Evolutionary conservation across 1,140 invertebrate species (phyloP), one percentile per base, ranked within the genome.

Genomic region (Drosophila grimshawi): DNA sequence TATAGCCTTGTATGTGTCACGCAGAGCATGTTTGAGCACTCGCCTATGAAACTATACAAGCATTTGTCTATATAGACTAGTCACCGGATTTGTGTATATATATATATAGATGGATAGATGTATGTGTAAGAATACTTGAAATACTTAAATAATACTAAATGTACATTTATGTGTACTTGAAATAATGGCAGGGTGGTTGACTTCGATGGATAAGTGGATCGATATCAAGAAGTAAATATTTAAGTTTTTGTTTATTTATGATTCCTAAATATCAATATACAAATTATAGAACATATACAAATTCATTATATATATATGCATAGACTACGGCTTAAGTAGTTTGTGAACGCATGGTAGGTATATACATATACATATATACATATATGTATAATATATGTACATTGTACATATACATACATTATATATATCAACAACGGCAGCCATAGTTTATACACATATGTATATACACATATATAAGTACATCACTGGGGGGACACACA

Each of bases 201-300:
- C 6, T 19, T 19, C 19, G 19, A 19, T 19, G 19, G 39, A 39
- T 39, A 41, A 52, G 33, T 52, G 55, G 39, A 52, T 55, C 30
- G 65, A 69, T 56, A 56, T 63, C 52, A 75, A 75, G 19, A 70
- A 75, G 45, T 76, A 61, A 66, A 65, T 67, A 65, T 68, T 74
- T 71, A 83, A 80, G 69, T 82, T 82, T 80, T 82, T 80, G 80
- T 88, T 86, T 86, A 86, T 88, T 86, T 80, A 88, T 82, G 83
- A 79, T 76, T 88, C 83, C 80, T 69, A 88, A 86, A 86, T 80
- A 88, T 80, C 76, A 83, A 86, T 86, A 78, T 88, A 86, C 80
- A 86, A 88, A 86, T 88, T 83, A 83, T 80, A 88, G 80, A 80
- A 88, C 79, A 86, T 88, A 82, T 82, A 86, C 72, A 86, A 88